A percentile compares a stretch with the other conserved stretches of the same genome.
These are phyloP conservation scores for Spongia lamella DNA, from an alignment of 37 sponge, comb jelly and placozoan genomes.

Conservation along the genomic window DNA sequence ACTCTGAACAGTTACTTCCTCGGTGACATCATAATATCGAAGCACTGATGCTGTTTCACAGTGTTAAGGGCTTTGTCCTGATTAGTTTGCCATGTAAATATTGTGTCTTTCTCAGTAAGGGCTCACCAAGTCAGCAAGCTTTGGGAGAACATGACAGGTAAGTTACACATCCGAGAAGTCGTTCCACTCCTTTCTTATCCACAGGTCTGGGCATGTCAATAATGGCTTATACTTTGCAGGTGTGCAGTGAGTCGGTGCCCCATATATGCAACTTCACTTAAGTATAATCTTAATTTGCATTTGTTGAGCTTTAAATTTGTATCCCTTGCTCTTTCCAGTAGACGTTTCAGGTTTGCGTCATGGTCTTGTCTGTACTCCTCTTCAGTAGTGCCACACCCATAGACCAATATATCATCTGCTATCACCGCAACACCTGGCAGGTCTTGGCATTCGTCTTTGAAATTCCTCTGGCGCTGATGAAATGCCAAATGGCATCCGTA, in stretches of 20 bases:
- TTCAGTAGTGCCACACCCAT: conserved; percentile 17
- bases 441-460: conserved; percentile 18
- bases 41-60: too few relatives aligned
- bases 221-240: too few relatives aligned
- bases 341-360: not conserved
- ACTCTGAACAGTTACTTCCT: too few relatives aligned
- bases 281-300: not conserved
- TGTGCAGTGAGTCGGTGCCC: not conserved
- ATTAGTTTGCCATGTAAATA: too few relatives aligned
- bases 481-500: conserved; percentile 34
- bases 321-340: conserved; percentile 19
- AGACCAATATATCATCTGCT: conserved; percentile 38
- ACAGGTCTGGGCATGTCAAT: too few relatives aligned
- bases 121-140: too few relatives aligned
- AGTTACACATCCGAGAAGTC: too few relatives aligned
- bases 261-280: conserved; percentile 5
- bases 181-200: too few relatives aligned
- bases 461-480: conserved; percentile 34
- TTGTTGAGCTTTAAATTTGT: conserved; percentile 4
- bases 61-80: too few relatives aligned
- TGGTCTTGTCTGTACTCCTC: conserved; percentile 17
- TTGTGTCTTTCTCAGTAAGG: too few relatives aligned
- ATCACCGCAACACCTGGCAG: conserved; percentile 29
- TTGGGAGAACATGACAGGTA: too few relatives aligned
- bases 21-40: too few relatives aligned